These are phyloP conservation scores for Dynastes maya DNA, from an alignment of 2,888 invertebrate genomes.

Conservation along the genomic window DNA sequence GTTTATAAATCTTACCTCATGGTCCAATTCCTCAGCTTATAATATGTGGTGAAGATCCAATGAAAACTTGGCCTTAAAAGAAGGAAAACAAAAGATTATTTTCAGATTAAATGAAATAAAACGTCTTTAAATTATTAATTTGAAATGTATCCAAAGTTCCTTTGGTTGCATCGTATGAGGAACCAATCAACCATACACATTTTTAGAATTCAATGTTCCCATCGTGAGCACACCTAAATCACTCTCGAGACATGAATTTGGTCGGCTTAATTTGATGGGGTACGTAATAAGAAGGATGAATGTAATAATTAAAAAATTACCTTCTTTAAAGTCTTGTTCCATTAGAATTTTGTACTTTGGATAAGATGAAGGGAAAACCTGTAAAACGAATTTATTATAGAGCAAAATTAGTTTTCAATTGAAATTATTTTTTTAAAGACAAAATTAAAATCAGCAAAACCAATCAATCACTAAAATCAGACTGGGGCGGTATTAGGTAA, in stretches of 20 bases:
- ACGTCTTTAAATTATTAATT: no score
- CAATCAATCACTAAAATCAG: conserved; percentile 23
- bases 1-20: no score
- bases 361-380: neutral
- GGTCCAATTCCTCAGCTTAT: no score
- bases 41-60: no score
- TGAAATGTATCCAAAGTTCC: conserved; percentile 62
- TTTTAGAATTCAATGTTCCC: conserved; percentile 64
- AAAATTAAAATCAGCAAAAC: conserved; percentile 36
- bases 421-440: neutral
- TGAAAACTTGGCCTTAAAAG: no score
- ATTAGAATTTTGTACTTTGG: no score
- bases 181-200: conserved; percentile 63
- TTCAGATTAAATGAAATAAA: no score
- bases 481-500: conserved; percentile 33
- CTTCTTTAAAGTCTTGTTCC: no score
- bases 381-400: neutral
- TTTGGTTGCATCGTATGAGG: conserved; percentile 61
- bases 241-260: conserved; percentile 59
- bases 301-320: no score
- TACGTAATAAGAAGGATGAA: conserved; percentile 46
- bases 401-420: neutral
- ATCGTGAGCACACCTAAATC: conserved; percentile 65
- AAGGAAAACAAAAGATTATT: no score
- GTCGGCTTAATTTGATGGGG: conserved; percentile 68